Evolutionary conservation across 2,888 invertebrate genomes (phyloP).

Genomic region (Calameuta pallipes): DNA sequence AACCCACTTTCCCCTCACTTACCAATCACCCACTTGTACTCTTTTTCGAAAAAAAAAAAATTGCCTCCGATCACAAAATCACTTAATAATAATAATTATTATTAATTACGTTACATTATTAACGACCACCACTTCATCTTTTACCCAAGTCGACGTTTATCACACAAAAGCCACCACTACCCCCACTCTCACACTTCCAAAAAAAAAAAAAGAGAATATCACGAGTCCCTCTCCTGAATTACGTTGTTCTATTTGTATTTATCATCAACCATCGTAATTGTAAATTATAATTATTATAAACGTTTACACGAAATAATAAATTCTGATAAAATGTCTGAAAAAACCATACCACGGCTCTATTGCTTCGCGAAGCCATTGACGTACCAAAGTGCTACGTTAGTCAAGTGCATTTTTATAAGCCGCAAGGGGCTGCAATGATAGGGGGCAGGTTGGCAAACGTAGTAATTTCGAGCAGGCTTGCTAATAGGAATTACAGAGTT

Average conservation of each 20-base stretch:
- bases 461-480: not conserved
- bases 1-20: not conserved
- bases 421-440: not conserved
- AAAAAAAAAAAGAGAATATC: slow-evolving; percentile 18
- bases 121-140: slow-evolving; percentile 7
- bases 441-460: not conserved
- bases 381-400: not conserved
- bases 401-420: not conserved
- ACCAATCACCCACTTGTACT: not conserved
- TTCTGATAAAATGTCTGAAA: slow-evolving; percentile 66
- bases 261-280: slow-evolving; percentile 67
- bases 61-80: not conserved
- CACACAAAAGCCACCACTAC: not conserved
- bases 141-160: slow-evolving; percentile 8
- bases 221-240: slow-evolving; percentile 47
- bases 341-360: slow-evolving; percentile 25
- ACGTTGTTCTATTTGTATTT: slow-evolving; percentile 67
- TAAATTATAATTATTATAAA: slow-evolving; percentile 67
- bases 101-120: slow-evolving; percentile 5
- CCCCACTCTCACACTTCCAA: slow-evolving; percentile 21
- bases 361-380: slow-evolving; percentile 12
- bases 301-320: slow-evolving; percentile 67
- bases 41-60: not conserved
- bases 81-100: slow-evolving; percentile 3
- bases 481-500: not conserved